Percentiles rank a stretch among this genome's conserved stretches.
phyloP scores from a whole-genome alignment of 1,140 invertebrate genomes.

The Rhizoglyphus robini region DNA sequence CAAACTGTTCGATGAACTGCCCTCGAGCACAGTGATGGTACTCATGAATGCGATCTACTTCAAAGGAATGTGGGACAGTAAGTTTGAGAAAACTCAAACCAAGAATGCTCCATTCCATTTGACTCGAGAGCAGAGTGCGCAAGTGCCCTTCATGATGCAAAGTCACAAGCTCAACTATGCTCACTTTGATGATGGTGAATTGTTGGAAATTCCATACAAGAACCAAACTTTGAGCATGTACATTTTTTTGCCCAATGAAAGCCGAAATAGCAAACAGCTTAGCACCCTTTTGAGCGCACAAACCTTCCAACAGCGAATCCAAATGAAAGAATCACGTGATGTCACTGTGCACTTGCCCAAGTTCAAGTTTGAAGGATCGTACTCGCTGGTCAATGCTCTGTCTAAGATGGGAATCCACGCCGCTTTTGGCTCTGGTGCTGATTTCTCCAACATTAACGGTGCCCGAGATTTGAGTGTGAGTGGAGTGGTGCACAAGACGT shows the following conservation, averaged over 20 bases:
- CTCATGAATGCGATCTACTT: slow-evolving; percentile 73
- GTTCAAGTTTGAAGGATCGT: too few species aligned
- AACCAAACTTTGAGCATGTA: neutral
- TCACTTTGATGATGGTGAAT: neutral
- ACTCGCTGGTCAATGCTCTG: too few species aligned
- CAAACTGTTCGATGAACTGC: slow-evolving; percentile 34
- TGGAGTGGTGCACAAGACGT: too few species aligned
- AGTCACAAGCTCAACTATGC: neutral
- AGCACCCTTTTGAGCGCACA: neutral
- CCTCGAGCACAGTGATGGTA: slow-evolving; percentile 37
- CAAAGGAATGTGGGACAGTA: slow-evolving; percentile 51
- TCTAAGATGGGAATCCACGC: too few species aligned
- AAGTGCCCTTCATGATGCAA: neutral
- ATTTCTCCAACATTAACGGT: too few species aligned
- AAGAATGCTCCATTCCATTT: neutral
- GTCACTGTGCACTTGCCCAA: slow-evolving; percentile 12
- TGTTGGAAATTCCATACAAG: too few species aligned
- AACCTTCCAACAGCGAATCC: neutral
- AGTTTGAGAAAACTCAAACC: slow-evolving; percentile 42
- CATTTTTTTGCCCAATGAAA: neutral
- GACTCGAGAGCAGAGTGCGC: neutral
- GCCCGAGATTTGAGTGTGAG: too few species aligned
- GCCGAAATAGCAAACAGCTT: neutral
- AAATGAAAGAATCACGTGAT: neutral
- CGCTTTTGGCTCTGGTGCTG: too few species aligned